Percentiles rank a stretch among this genome's conserved stretches.
Conservation (phyloP, 2,888 invertebrate species). For the Imbricaverruca yamaguchii region DNA sequence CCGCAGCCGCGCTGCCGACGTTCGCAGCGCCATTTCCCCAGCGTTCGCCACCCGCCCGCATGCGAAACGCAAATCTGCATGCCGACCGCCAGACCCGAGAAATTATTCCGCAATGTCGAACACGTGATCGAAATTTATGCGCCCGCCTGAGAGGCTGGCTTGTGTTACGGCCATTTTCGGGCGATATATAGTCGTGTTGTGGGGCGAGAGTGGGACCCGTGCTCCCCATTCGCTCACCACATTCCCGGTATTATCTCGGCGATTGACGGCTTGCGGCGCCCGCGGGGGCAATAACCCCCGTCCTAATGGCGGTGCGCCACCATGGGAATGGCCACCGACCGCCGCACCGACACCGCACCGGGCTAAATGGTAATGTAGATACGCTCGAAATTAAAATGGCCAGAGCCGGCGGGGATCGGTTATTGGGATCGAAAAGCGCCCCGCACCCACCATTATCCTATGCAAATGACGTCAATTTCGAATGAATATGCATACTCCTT, state of each 20-base stretch:
- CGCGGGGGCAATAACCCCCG: background rate
- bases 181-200: background rate
- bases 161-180: background rate
- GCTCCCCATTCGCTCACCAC: background rate
- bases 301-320: background rate
- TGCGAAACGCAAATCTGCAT: background rate
- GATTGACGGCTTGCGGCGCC: background rate
- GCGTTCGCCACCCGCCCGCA: background rate
- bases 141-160: background rate
- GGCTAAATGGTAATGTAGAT: background rate
- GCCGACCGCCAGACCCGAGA: background rate
- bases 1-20: too few relatives aligned
- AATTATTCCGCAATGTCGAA: background rate
- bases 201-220: background rate
- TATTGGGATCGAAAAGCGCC: background rate
- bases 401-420: background rate
- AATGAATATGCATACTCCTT: background rate
- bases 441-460: background rate
- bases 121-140: background rate
- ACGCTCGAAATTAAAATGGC: constrained; percentile 1
- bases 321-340: background rate
- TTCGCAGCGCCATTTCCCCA: too few relatives aligned
- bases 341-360: background rate
- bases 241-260: background rate
- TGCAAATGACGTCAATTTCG: background rate